A percentile compares a stretch with the other conserved stretches of the same genome.
phyloP scores from a whole-genome alignment of 1,140 invertebrate species.

The Ips nitidus region DNA sequence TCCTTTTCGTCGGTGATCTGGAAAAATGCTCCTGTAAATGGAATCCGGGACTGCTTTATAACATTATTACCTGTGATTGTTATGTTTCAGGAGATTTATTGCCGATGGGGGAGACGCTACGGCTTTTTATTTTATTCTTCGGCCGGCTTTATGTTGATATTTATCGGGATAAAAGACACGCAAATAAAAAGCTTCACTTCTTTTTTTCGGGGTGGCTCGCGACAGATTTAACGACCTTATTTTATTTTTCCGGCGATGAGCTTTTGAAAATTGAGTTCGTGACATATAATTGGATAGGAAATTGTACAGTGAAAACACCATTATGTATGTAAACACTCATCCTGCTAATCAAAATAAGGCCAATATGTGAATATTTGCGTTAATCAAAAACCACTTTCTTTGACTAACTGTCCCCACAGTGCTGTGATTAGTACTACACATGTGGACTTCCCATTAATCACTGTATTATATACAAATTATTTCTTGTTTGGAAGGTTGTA shows the following conservation, averaged over 20 bases:
- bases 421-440: too few relatives aligned
- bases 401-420: too few relatives aligned
- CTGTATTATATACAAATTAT: too few relatives aligned
- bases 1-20: constrained; percentile 39
- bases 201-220: constrained; percentile 6
- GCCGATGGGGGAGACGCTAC: constrained; percentile 39
- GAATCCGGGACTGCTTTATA: constrained; percentile 49
- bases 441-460: too few relatives aligned
- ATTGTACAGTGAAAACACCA: too few relatives aligned
- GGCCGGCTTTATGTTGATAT: constrained; percentile 32
- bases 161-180: constrained; percentile 34
- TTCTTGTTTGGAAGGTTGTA: too few relatives aligned
- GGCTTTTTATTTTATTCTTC: constrained; percentile 41
- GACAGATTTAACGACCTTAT: constrained; percentile 26
- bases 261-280: constrained; percentile 16
- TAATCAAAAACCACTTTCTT: too few relatives aligned
- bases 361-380: too few relatives aligned
- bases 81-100: constrained; percentile 50
- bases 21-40: constrained; percentile 42
- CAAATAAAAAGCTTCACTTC: constrained; percentile 34
- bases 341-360: too few relatives aligned
- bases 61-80: constrained; percentile 53
- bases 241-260: constrained; percentile 7
- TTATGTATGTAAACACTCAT: too few relatives aligned
- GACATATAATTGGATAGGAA: constrained; percentile 17